Evolutionary conservation across 2,888 invertebrate genomes (phyloP).

Genomic region (Blastobasis adustella): DNA sequence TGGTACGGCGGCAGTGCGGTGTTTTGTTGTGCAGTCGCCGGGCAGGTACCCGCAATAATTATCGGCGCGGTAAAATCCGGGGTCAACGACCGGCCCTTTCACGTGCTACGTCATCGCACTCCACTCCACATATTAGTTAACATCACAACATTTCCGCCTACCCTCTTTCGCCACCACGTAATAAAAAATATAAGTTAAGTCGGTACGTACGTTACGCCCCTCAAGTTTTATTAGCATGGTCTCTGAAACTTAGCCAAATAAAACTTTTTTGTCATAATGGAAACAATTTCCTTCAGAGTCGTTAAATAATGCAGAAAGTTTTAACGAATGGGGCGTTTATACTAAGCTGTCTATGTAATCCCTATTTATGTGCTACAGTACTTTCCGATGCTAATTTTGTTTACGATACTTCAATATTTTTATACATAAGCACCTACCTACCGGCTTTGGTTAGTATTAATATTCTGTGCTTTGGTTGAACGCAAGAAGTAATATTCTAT

Average conservation of each 20-base stretch:
- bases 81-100: conserved; percentile 62
- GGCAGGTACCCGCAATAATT: conserved; percentile 31
- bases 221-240: conserved; percentile 16
- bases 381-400: too few relatives aligned
- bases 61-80: conserved; percentile 45
- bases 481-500: too few relatives aligned
- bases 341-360: conserved; percentile 28
- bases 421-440: too few relatives aligned
- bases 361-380: conserved; percentile 19
- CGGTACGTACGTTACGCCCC: conserved; percentile 1
- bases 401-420: too few relatives aligned
- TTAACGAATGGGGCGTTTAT: conserved; percentile 39
- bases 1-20: too few relatives aligned
- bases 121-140: neutral
- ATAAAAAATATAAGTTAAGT: conserved; percentile 2
- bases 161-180: conserved; percentile 1
- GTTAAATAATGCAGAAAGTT: conserved; percentile 44
- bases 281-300: conserved; percentile 27
- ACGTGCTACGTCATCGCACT: conserved; percentile 27
- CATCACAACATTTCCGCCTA: conserved; percentile 18
- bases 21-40: too few relatives aligned
- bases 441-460: too few relatives aligned
- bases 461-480: too few relatives aligned
- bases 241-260: conserved; percentile 13
- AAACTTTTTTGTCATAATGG: conserved; percentile 17